Base-by-base conservation (phyloP, 1,140 invertebrate species). In the Bombus cullumanus region DNA sequence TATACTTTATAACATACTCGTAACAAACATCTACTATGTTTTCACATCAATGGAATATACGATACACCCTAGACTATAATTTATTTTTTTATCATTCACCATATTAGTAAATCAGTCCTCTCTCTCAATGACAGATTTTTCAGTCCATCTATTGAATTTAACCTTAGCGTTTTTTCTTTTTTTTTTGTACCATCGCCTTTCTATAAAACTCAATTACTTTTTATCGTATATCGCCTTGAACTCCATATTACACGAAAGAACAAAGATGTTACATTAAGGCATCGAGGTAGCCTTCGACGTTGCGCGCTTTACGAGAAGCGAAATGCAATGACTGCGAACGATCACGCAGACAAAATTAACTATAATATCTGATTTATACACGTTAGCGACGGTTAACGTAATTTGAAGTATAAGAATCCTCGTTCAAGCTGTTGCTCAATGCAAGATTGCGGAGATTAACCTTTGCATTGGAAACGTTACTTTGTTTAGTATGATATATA, bases 171-270 rank as follows among this genome's bases (percentile, higher is more conserved):
- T 3, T 71, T 18, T 47, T 43, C 15, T 43, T 76, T 76, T 57
- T 69, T 78, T 43, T 66, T 62, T 22, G 8, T 28, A 18, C 2
- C n/a, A 8, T 31, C 64, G 15, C 15, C 47, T 57, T 83, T 83
- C 62, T 31, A 57, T 39, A 69, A 66, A 13, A 13, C 12, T 41
- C 81, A 25, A 83, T 83, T 31, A 69, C 22, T 71, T 69, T 84
- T 78, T 43, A 62, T 78, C 64, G 47, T 43, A 34, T 15, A 3
- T 28, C 10, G 59, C 82, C 74, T 78, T 78, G 82, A 84, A 84
- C 75, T 77, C 47, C 47, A 53, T 53, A 53, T 53, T 53, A 53
- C 18, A 53, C 18, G 47, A 53, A 53, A 53, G 47, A 53, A 53
- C 82, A 34, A 10, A 28, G 34, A 81, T 57, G 34, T 5, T 37